A percentile compares a stretch with the other conserved stretches of the same genome.
Evolutionary conservation across 2,888 invertebrate species (phyloP).

Genomic region (Lasioglossum leucozonium): DNA sequence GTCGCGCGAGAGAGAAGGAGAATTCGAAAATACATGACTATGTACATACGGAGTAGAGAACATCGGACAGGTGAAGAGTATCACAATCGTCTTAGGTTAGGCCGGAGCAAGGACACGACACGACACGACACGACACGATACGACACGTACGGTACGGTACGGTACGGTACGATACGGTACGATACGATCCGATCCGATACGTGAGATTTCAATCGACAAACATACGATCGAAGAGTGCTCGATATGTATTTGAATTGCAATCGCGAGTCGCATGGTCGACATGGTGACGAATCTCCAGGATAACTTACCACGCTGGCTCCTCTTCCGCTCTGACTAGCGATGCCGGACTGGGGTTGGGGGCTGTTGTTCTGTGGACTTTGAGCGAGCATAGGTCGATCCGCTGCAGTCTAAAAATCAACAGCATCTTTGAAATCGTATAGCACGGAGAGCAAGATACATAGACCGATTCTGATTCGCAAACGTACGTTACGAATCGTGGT

Average conservation of each 20-base stretch:
- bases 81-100: constrained; percentile 50
- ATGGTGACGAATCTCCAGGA: neutral
- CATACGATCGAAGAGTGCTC: constrained; percentile 49
- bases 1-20: neutral
- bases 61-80: constrained; percentile 9
- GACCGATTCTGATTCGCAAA: neutral
- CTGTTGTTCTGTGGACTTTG: constrained; percentile 88
- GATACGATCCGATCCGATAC: neutral
- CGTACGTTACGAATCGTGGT: no score
- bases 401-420: constrained; percentile 84
- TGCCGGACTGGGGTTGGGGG: constrained; percentile 89
- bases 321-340: constrained; percentile 93
- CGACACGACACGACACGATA: neutral
- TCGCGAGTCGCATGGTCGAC: neutral
- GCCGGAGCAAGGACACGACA: constrained; percentile 26
- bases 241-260: constrained; percentile 20
- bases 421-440: neutral
- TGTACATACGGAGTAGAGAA: constrained; percentile 19
- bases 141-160: neutral
- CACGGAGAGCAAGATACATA: neutral
- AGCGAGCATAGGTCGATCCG: constrained; percentile 85
- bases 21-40: neutral
- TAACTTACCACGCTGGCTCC: constrained; percentile 93
- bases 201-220: constrained; percentile 41
- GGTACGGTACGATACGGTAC: neutral